phyloP scores from a whole-genome alignment of 1,140 invertebrate genomes.

The Dendroctonus ponderosae region DNA sequence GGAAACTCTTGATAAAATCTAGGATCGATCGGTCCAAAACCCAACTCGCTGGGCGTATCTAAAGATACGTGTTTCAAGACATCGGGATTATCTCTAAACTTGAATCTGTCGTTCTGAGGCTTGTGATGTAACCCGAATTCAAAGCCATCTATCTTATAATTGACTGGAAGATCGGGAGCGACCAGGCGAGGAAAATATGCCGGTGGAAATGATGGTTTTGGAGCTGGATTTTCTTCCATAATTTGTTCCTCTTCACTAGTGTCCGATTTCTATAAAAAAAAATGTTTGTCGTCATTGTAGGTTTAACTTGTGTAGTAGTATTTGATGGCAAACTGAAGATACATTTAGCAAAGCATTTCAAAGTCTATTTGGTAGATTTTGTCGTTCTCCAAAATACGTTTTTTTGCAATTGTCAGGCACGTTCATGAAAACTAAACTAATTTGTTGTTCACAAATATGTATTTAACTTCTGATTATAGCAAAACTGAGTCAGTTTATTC shows the following conservation, averaged over 20 bases:
- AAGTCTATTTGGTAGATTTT: too few species aligned
- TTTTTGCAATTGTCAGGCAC: too few species aligned
- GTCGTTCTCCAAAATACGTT: too few species aligned
- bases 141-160: conserved; percentile 1
- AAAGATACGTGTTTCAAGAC: conserved; percentile 33
- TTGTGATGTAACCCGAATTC: not conserved
- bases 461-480: too few species aligned
- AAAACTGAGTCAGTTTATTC: too few species aligned
- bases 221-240: not conserved
- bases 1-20: conserved; percentile 39
- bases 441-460: too few species aligned
- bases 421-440: too few species aligned
- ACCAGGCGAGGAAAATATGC: conserved; percentile 7
- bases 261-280: too few species aligned
- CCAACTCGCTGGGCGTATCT: conserved; percentile 38
- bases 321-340: not conserved
- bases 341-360: not conserved
- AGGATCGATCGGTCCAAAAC: conserved; percentile 42
- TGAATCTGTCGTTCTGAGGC: conserved; percentile 25
- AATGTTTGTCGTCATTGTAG: too few species aligned
- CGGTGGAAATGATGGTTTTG: conserved; percentile 7
- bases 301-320: not conserved
- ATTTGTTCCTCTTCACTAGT: not conserved
- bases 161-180: not conserved
- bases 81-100: not conserved